Evolutionary conservation across 64 coral and sea anemone species (phyloP), one percentile per base, ranked within the genome.

Genomic region (Acropora yongei): DNA sequence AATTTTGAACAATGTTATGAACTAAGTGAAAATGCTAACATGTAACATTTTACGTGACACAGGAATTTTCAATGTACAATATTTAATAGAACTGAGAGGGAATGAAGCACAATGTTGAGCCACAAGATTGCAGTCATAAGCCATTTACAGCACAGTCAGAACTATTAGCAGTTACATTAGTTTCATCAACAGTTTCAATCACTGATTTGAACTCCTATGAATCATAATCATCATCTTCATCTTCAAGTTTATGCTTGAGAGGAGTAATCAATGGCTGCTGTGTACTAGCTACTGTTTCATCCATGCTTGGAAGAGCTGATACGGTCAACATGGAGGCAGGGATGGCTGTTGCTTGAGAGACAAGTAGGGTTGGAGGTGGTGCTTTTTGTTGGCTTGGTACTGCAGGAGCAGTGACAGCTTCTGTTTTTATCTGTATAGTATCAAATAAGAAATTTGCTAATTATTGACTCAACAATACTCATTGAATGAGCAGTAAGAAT

Each of bases 191-290:
- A 13, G 2, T 63, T 63, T 3, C 8, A 63, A 13, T 63, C 30
- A 30, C 30, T 30, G 30, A 30, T 63, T 7, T 3, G 16, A 2
- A 14, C 11, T 63, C 0, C 92, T 96, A 96, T 11, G 83, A 84
- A 74, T 99, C 94, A 65, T 96, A 93, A 61, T 99, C 97, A 83
- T 98, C 93, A 96, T 99, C 97, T 46, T 96, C 97, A 89, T 95
- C 94, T 39, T 96, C 97, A 72, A 84, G 97, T 75, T 99, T 99
- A 75, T 92, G 90, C 67, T 99, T 99, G 44, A 96, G 89, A 80
- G 97, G 93, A 47, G 95, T 96, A 44, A 99, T 94, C 79, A 99
- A 86, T 57, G 97, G 94, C 88, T 99, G 95, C 51, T 99, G 91
- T 57, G 94, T 92, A 90, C 97, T 99, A 42, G 97, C 97, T 7